Conservation (phyloP, 2,888 invertebrate species). For the Leptopilina myrica region DNA sequence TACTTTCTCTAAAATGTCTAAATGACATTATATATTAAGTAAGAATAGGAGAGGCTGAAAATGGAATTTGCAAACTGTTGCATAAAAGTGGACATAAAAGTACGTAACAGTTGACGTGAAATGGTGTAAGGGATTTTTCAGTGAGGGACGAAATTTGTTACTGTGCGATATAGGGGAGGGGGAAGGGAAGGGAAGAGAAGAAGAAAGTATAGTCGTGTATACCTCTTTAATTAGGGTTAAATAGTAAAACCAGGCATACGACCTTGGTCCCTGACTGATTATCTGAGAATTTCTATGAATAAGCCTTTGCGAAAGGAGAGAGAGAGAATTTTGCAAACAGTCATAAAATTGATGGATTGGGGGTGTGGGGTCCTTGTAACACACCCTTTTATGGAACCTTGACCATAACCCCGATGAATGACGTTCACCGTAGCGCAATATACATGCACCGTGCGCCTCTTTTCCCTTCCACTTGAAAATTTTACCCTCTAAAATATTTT, state of each 20-base stretch:
- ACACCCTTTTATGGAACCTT: conserved; percentile 58
- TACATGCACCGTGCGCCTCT: no score
- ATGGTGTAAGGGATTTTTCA: conserved; percentile 46
- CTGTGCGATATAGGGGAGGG: conserved; percentile 47
- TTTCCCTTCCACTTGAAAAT: no score
- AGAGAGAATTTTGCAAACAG: conserved; percentile 65
- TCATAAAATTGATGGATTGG: conserved; percentile 71
- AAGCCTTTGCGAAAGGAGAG: conserved; percentile 66
- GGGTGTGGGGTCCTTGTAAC: conserved; percentile 52
- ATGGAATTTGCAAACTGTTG: conserved; percentile 51
- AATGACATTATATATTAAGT: conserved; percentile 34
- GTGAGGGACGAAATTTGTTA: no score
- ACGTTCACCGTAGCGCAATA: no score
- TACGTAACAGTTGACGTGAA: conserved; percentile 42
- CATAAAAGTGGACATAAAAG: conserved; percentile 42
- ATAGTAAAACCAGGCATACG: conserved; percentile 65
- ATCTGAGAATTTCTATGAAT: conserved; percentile 30
- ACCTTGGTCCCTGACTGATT: conserved; percentile 59
- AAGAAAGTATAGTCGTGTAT: conserved; percentile 50
- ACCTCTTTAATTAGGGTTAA: conserved; percentile 75
- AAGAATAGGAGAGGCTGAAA: conserved; percentile 6
- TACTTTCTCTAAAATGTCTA: conserved; percentile 27
- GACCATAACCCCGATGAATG: conserved; percentile 36
- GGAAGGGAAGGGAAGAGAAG: conserved; percentile 54
- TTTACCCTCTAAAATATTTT: no score